These are phyloP conservation scores for Albula goreensis DNA, from an alignment of 2,113 vertebrate genomes.

Conservation along the genomic window DNA sequence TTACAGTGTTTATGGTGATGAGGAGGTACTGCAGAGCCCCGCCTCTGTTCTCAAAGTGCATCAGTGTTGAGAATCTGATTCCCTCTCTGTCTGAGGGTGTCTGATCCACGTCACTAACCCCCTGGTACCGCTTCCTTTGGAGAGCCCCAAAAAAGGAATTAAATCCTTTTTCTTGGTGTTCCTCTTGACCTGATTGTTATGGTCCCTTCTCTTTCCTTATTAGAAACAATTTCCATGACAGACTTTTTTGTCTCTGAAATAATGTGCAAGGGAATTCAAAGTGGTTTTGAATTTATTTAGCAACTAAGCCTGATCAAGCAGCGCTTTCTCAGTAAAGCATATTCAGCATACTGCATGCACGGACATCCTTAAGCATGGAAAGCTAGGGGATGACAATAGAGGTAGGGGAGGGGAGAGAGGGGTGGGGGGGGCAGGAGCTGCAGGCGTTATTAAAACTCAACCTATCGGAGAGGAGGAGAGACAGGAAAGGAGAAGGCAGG, in stretches of 20 bases:
- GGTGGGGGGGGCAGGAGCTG: slow-evolving; percentile 34
- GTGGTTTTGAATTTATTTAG: not conserved
- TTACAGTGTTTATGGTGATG: not conserved
- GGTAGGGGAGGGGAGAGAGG: slow-evolving; percentile 8
- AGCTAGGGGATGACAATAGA: not conserved
- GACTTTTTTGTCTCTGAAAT: not conserved
- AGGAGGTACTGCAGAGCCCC: too few species aligned
- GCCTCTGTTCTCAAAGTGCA: too few species aligned
- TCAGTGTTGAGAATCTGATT: too few species aligned
- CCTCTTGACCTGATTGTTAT: not conserved
- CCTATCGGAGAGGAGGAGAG: slow-evolving; percentile 15
- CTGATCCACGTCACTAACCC: not conserved
- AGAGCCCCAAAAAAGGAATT: slow-evolving; percentile 26
- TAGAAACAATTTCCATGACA: not conserved
- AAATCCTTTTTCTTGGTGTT: not conserved
- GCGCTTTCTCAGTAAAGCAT: not conserved
- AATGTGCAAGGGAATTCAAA: not conserved
- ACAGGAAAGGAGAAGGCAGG: slow-evolving; percentile 19
- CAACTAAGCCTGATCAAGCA: too few species aligned
- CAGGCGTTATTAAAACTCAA: slow-evolving; percentile 47
- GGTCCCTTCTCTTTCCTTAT: not conserved
- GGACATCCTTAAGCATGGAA: slow-evolving; percentile 49
- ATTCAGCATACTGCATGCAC: slow-evolving; percentile 8
- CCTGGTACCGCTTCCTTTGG: not conserved
- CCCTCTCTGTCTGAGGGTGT: not conserved